Evolutionary conservation across 2,797 vertebrate genomes (phyloP).

Genomic region (Falco biarmicus): DNA sequence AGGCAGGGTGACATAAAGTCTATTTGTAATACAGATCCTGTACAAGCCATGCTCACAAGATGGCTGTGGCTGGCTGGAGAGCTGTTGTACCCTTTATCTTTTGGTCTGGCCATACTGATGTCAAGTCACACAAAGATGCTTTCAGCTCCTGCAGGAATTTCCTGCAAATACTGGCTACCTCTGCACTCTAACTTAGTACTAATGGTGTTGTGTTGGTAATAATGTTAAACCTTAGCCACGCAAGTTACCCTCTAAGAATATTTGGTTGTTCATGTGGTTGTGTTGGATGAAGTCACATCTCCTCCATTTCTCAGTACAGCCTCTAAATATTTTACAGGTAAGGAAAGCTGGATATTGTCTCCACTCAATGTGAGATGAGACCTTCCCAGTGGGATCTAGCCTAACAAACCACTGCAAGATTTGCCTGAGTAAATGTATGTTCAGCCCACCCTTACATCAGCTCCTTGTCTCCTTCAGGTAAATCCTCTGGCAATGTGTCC

Average conservation of each 20-base stretch:
- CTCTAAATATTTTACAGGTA: background rate
- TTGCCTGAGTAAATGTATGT: background rate
- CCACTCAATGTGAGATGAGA: background rate
- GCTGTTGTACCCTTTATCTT: background rate
- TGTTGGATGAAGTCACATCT: background rate
- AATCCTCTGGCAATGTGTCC: background rate
- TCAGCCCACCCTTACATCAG: background rate
- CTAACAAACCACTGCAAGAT: background rate
- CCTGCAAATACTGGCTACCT: background rate
- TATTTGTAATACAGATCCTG: background rate
- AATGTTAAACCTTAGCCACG: background rate
- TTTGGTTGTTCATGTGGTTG: background rate
- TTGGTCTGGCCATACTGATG: background rate
- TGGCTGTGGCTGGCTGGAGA: background rate
- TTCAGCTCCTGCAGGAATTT: background rate
- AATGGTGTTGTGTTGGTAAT: background rate
- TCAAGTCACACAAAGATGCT: background rate
- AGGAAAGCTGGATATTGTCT: background rate
- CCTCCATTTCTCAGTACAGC: rapidly evolving
- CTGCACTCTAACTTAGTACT: background rate
- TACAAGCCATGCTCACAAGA: rapidly evolving
- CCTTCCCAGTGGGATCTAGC: background rate
- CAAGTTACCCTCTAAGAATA: background rate
- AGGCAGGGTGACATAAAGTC: background rate
- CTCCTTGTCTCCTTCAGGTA: background rate